Evolutionary conservation across 2,797 vertebrate genomes (phyloP).

Genomic region (Thaleichthys pacificus): DNA sequence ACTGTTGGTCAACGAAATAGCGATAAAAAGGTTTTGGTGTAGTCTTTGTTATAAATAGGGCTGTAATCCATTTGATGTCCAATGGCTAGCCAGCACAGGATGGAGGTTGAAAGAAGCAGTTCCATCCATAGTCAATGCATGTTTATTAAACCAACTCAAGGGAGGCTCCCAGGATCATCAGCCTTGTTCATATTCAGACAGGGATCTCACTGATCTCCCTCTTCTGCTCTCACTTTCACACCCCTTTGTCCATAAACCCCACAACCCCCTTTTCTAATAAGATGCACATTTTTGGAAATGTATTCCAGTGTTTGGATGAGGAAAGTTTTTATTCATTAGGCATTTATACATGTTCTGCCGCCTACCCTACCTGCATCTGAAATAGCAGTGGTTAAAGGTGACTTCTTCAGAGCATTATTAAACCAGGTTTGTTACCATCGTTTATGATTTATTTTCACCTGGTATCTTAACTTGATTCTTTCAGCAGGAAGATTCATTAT

Average conservation of each 20-base stretch:
- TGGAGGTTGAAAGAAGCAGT: conserved; percentile 9
- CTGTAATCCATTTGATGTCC: too few species aligned
- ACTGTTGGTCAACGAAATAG: too few species aligned
- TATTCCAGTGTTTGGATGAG: conserved; percentile 61
- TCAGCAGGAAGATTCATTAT: conserved; percentile 46
- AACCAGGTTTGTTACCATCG: conserved; percentile 39
- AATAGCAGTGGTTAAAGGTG: conserved; percentile 65
- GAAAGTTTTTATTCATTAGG: conserved; percentile 73
- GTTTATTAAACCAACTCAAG: conserved; percentile 46
- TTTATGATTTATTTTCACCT: conserved; percentile 51
- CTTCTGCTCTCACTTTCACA: conserved; percentile 42
- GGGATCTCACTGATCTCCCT: conserved; percentile 27
- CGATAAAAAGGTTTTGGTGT: too few species aligned
- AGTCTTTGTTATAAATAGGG: too few species aligned
- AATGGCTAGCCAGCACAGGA: too few species aligned
- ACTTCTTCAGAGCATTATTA: conserved; percentile 63
- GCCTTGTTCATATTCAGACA: conserved; percentile 43
- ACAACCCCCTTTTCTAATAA: conserved; percentile 59
- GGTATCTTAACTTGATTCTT: conserved; percentile 39
- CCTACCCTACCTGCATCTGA: conserved; percentile 58
- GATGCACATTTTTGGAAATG: conserved; percentile 71
- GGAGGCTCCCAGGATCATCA: conserved; percentile 11
- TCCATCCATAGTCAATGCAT: conserved; percentile 30
- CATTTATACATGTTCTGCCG: conserved; percentile 59
- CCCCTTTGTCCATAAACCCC: conserved; percentile 58